Conservation (phyloP, 2,113 vertebrate genomes). For the Strix aluco region DNA sequence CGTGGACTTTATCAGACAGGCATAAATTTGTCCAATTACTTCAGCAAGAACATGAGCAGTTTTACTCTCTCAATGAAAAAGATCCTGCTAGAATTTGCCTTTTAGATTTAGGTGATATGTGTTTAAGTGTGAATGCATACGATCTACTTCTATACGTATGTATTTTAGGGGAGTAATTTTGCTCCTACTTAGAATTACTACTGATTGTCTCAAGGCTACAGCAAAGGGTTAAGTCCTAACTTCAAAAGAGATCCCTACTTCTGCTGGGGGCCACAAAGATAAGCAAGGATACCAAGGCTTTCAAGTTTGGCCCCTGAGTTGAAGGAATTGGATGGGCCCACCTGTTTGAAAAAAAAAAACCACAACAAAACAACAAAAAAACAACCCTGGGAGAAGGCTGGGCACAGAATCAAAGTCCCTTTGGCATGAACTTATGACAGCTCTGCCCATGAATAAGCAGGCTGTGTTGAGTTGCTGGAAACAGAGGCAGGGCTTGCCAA, state of each 20-base stretch:
- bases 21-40: neutral
- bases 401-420: slow-evolving; percentile 24
- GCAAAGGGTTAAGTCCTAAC: slow-evolving; percentile 20
- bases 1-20: neutral
- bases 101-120: neutral
- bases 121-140: neutral
- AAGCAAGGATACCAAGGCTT: slow-evolving; percentile 38
- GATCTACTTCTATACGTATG: neutral
- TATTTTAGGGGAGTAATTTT: slow-evolving; percentile 8
- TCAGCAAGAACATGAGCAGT: neutral
- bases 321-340: neutral
- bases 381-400: neutral
- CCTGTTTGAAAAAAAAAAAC: neutral
- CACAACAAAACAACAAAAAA: neutral
- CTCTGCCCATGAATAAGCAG: neutral
- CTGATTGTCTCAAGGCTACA: neutral
- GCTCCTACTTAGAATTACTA: neutral
- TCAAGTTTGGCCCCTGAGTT: neutral
- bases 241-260: slow-evolving; percentile 28
- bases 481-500: neutral
- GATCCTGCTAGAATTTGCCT: neutral
- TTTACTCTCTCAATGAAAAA: neutral
- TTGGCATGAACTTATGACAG: slow-evolving; percentile 4
- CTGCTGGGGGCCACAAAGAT: slow-evolving; percentile 26
- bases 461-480: neutral